Percentiles rank a stretch among this genome's conserved stretches.
Evolutionary conservation across 2,113 vertebrate species (phyloP).

Genomic region (Peromyscus polionotus): DNA sequence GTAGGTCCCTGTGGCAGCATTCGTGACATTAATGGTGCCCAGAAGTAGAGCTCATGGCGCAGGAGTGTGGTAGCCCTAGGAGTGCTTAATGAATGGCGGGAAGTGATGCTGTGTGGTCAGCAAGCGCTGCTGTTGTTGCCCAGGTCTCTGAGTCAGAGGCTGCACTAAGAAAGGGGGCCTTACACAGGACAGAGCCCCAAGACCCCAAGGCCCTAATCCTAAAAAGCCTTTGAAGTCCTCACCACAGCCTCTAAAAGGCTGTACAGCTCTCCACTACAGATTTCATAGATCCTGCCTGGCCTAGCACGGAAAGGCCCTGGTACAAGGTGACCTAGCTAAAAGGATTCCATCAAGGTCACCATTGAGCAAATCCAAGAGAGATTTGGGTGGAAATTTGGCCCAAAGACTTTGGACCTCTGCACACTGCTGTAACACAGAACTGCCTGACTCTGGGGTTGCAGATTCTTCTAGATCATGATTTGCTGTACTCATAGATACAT

Average conservation of each 20-base stretch:
- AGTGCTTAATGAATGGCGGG: background rate
- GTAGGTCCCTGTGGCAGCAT: background rate
- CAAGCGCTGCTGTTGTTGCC: background rate
- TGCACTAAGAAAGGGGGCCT: background rate
- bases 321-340: slow-evolving; percentile 26
- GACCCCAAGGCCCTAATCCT: background rate
- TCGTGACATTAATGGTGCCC: background rate
- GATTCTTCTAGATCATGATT: background rate
- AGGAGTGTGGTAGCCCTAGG: background rate
- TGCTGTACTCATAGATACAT: rapidly evolving
- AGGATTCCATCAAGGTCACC: background rate
- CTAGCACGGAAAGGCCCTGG: background rate
- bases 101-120: background rate
- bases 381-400: slow-evolving; percentile 59
- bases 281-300: background rate
- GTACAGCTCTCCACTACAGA: rapidly evolving
- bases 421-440: slow-evolving; percentile 4
- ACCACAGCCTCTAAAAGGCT: background rate
- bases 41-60: background rate
- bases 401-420: background rate
- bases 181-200: background rate
- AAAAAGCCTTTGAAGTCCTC: background rate
- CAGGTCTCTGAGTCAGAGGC: background rate
- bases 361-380: background rate
- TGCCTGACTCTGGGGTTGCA: background rate